Evolutionary conservation across 1,140 invertebrate genomes (phyloP), one percentile per base, ranked within the genome.

Genomic region (Bacillus rossius): DNA sequence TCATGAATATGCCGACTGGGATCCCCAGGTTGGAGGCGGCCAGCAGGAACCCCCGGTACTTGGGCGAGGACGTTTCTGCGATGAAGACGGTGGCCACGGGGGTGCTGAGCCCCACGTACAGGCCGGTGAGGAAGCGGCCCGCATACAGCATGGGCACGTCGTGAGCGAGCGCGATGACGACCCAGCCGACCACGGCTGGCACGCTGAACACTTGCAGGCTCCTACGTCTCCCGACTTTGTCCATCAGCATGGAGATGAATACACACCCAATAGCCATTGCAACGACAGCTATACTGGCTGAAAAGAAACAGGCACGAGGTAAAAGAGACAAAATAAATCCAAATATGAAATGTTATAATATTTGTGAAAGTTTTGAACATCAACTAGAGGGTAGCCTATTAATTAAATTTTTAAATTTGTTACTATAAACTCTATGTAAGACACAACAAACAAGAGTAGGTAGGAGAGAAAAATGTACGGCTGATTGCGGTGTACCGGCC

Each of bases 121-220:
- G 68, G 1, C 88, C 88, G 1, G 81, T 83, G 2, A 90, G 67
- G 56, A 88, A 77, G 62, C 88, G 77, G 1, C 87, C 87, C 2
- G 79, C 63, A 26, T 86, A 75, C 17, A 90, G 71, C 8, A 77
- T 71, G 0, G 65, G 42, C 2, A 82, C 62, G 59, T 74, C 74
- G 2, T 72, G 63, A 1, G 82, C 73, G 41, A 79, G 71, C 20
- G 77, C 74, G 10, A 89, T 82, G 8, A 82, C 61, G 3, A 83
- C 62, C 85, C 87, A 91, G 13, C 87, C 86, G n/a, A 81, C 51
- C 0, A 84, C 64, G 47, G 82, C 84, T 0, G 86, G 81, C 0
- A 82, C 68, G 17, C 78, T 79, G n/a, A 82, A 70, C 10, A 85
- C 66, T 26, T 82, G 70, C 48, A 87, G 76, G 0, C 84, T 80